These are phyloP conservation scores for Amphimallon solstitiale DNA, from an alignment of 2,888 invertebrate genomes.

Conservation along the genomic window DNA sequence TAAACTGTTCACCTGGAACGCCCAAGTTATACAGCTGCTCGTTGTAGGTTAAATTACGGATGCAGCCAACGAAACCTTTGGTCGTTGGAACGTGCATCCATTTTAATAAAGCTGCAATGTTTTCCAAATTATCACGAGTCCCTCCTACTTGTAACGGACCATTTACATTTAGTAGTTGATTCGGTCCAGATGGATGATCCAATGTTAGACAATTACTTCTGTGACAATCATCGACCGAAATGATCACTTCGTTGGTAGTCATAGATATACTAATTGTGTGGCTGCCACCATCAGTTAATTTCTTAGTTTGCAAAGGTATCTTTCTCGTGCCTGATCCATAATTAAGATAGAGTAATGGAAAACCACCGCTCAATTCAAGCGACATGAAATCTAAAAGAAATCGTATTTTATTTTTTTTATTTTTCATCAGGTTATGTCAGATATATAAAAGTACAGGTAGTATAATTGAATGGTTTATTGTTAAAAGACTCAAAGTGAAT, in stretches of 20 bases:
- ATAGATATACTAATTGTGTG: slow-evolving; percentile 87
- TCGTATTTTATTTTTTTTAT: too few relatives aligned
- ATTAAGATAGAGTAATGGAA: slow-evolving; percentile 83
- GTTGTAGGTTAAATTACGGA: slow-evolving; percentile 90
- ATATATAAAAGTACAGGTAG: too few relatives aligned
- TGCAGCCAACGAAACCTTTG: slow-evolving; percentile 86
- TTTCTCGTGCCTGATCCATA: slow-evolving; percentile 86
- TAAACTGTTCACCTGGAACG: slow-evolving; percentile 76
- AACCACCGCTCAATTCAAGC: slow-evolving; percentile 86
- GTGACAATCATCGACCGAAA: slow-evolving; percentile 60
- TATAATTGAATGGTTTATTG: too few relatives aligned
- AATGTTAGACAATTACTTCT: slow-evolving; percentile 57
- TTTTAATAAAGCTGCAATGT: slow-evolving; percentile 70
- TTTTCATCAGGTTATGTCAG: too few relatives aligned
- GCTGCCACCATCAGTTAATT: slow-evolving; percentile 83
- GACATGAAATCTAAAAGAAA: slow-evolving; percentile 83
- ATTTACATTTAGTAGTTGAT: slow-evolving; percentile 71
- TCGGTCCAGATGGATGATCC: slow-evolving; percentile 52
- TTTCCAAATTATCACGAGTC: slow-evolving; percentile 72
- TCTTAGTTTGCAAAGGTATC: slow-evolving; percentile 75
- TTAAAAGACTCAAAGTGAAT: too few relatives aligned
- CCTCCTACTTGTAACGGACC: slow-evolving; percentile 90
- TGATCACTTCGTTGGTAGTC: slow-evolving; percentile 60
- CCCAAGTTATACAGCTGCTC: slow-evolving; percentile 90
- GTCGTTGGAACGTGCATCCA: slow-evolving; percentile 78